Base-by-base conservation (phyloP, 2,113 vertebrate species). In the Puffinus mauretanicus region DNA sequence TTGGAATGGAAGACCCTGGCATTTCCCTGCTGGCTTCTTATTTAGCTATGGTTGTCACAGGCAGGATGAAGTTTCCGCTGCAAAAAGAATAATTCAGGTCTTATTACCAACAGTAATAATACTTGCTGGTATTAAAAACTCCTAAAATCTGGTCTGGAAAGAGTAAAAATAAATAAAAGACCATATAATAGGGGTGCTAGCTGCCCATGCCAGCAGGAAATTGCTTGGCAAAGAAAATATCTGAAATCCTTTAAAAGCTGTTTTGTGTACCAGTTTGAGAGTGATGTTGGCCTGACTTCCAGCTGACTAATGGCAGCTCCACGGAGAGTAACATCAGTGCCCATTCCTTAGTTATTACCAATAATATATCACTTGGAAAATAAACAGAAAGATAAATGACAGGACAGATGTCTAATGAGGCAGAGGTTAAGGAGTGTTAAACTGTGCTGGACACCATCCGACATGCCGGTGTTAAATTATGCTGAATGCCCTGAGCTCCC, bases 351-450 rank as follows among this genome's bases (percentile, higher is more conserved):
- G 81, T 95, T 96, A 96, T 96, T 96, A 94, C 79, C 92, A 95
- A 95, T 94, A 94, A 95, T 90, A 83, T 94, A 97, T 97, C 76
- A 95, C 85, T 93, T 82, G 77, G 82, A 94, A 96, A 97, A 96
- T 65, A 96, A 96, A 97, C 97, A 97, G 93, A 96, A 91, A 97
- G 96, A 97, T 95, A 97, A 96, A 96, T 97, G 96, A 86, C 77
- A 92, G 92, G 93, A 97, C 90, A 97, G 94, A 95, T 98, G 90
- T 96, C 92, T 98, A 97, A 97, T 97, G 95, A 97, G 96, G 92
- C 93, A 91, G 97, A 97, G 95, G 95, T 97, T 97, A 98, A 97
- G 96, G 95, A 97, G 93, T 97, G 94, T 98, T 96, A 97, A 98
- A 97, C 95, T 97, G 95, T 94, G 88, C 82, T 97, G 97, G 97